Evolutionary conservation across 2,888 invertebrate genomes (phyloP), one percentile per base, ranked within the genome.

Genomic region (Phyllotreta cruciferae): DNA sequence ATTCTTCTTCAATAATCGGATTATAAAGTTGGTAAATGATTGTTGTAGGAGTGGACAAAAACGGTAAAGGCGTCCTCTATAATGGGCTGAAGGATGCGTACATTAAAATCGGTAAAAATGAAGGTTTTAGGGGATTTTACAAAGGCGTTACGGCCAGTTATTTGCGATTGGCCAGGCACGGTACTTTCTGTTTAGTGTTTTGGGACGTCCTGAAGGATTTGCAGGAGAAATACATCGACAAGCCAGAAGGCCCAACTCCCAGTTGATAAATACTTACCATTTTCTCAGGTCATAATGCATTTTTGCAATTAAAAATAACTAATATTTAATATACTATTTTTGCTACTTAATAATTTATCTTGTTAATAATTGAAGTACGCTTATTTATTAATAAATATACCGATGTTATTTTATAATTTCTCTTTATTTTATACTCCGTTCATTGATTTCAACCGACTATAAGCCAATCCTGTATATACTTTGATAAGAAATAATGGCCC

Each of bases 101-200:
- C 52, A 73, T 83, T 0, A 94, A 95, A 82, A 92, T 91, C 66
- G 87, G 88, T 72, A 84, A 80, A 74, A 87, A 86, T 2, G 95
- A 95, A 83, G 94, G 95, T 0, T 66, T 92, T 1, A 80, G 83
- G 55, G 94, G 95, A 0, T 86, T 96, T 71, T 97, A 96, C 82
- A 97, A 97, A 82, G 97, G 95, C 3, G 88, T 94, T 64, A 89
- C 90, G 53, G 93, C 96, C 0, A 93, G 92, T 72, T 95, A 95
- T 82, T 82, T 96, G 72, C 84, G 97, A 64, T 85, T 96, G 45
- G 96, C 93, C 0, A 96, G 96, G 0, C 96, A 97, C 77, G 92
- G 94, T 0, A 90, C 95, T 0, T 80, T 97, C 1, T 89, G 92
- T 67, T 82, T 97, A 52, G 88, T 95, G 24, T 93, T 96, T 78